phyloP scores from a whole-genome alignment of 2,113 vertebrate species.

The Plectropomus leopardus region DNA sequence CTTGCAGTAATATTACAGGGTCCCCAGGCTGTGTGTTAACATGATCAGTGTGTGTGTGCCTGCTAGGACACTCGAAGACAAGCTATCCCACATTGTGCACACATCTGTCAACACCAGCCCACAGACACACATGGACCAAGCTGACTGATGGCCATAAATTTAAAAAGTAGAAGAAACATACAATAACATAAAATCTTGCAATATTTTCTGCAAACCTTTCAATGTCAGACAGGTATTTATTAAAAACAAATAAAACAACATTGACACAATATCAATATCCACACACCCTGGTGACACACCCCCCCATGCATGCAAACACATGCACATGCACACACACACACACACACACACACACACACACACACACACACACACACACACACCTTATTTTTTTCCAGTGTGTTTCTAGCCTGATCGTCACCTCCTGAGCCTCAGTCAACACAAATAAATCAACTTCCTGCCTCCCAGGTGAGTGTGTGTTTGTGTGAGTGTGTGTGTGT shows the following conservation, averaged over 20 bases:
- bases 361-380: slow-evolving; percentile 13
- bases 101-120: slow-evolving; percentile 58
- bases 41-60: slow-evolving; percentile 53
- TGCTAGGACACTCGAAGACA: slow-evolving; percentile 49
- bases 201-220: neutral
- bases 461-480: slow-evolving; percentile 53
- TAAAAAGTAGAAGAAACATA: neutral
- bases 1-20: slow-evolving; percentile 65
- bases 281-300: too few species aligned
- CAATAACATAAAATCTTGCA: slow-evolving; percentile 2
- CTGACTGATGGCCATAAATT: slow-evolving; percentile 14
- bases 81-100: slow-evolving; percentile 37
- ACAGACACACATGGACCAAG: slow-evolving; percentile 3
- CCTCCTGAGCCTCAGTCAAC: slow-evolving; percentile 82
- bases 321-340: neutral
- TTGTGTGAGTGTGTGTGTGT: slow-evolving; percentile 16
- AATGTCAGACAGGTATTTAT: slow-evolving; percentile 5
- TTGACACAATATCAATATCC: slow-evolving; percentile 16
- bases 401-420: slow-evolving; percentile 68
- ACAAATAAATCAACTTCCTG: slow-evolving; percentile 75
- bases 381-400: slow-evolving; percentile 21
- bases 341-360: neutral
- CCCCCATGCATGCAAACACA: slow-evolving; percentile 22
- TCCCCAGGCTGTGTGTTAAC: slow-evolving; percentile 69
- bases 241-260: slow-evolving; percentile 30